A percentile compares a stretch with the other conserved stretches of the same genome.
These are phyloP conservation scores for Chiloscyllium punctatum DNA, from an alignment of 2,797 vertebrate species.

Conservation along the genomic window DNA sequence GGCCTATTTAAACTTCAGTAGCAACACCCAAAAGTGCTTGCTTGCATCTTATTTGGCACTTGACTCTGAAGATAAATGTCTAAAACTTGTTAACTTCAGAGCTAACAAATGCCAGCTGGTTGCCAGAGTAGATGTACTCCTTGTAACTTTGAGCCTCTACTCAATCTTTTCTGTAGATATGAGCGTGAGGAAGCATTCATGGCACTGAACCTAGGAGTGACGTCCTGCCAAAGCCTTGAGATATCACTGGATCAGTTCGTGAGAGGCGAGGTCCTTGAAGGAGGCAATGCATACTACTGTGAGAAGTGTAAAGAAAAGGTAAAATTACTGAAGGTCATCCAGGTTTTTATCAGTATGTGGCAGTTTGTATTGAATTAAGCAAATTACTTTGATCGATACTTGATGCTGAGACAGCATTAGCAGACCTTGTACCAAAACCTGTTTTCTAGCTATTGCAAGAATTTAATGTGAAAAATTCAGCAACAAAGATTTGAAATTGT, in stretches of 20 bases:
- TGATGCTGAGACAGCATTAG: neutral
- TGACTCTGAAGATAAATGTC: neutral
- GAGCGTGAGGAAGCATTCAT: constrained; percentile 97
- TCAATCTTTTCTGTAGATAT: constrained; percentile 62
- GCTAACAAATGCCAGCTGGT: neutral
- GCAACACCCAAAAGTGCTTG: neutral
- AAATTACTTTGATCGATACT: neutral
- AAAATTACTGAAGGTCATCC: constrained; percentile 32
- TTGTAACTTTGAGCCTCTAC: neutral
- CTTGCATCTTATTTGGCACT: neutral
- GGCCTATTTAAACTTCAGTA: neutral
- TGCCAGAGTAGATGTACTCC: no score
- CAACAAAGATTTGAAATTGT: neutral
- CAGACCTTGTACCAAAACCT: neutral
- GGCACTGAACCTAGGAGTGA: constrained; percentile 95
- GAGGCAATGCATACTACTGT: constrained; percentile 97
- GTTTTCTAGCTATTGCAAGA: neutral
- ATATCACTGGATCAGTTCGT: constrained; percentile 98
- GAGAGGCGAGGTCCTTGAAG: constrained; percentile 92
- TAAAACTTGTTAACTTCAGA: neutral
- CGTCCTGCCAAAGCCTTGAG: constrained; percentile 94
- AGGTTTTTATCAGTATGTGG: neutral
- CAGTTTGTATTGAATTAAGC: neutral
- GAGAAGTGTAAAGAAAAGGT: constrained; percentile 99
- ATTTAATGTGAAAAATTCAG: neutral